Percentiles rank a stretch among this genome's conserved stretches.
Evolutionary conservation across 2,888 invertebrate genomes (phyloP).

Genomic region (Lepas anatifera): DNA sequence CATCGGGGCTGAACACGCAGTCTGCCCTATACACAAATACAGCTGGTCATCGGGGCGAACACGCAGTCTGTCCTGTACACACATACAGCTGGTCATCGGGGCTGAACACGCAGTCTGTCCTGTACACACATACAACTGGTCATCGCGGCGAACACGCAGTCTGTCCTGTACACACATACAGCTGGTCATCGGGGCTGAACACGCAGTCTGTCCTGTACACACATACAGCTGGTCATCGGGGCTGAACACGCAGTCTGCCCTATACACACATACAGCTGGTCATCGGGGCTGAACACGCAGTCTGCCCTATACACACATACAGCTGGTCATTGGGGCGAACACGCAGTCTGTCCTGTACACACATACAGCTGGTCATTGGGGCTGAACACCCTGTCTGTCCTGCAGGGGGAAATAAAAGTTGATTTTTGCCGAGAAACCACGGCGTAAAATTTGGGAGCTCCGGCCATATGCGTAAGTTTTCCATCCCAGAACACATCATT

Average conservation of each 20-base stretch:
- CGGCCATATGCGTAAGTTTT: too few relatives aligned
- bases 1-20: too few relatives aligned
- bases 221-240: slow-evolving; percentile 40
- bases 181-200: slow-evolving; percentile 47
- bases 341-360: slow-evolving; percentile 44
- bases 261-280: slow-evolving; percentile 44
- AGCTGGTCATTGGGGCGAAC: not conserved
- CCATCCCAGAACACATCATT: too few relatives aligned
- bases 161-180: slow-evolving; percentile 66
- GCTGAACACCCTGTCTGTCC: too few relatives aligned
- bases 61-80: too few relatives aligned
- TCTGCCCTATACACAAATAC: too few relatives aligned
- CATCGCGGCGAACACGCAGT: slow-evolving; percentile 60
- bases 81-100: too few relatives aligned
- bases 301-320: slow-evolving; percentile 38
- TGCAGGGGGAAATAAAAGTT: too few relatives aligned
- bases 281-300: slow-evolving; percentile 78
- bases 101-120: not conserved
- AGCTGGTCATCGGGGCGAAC: too few relatives aligned
- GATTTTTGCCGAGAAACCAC: too few relatives aligned
- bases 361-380: slow-evolving; percentile 82
- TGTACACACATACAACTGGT: slow-evolving; percentile 51
- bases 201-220: slow-evolving; percentile 73
- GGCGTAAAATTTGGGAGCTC: too few relatives aligned
- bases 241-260: not conserved